Percentiles rank a stretch among this genome's conserved stretches.
These are phyloP conservation scores for Lontra canadensis DNA, from an alignment of 2,113 vertebrate species.

Conservation along the genomic window DNA sequence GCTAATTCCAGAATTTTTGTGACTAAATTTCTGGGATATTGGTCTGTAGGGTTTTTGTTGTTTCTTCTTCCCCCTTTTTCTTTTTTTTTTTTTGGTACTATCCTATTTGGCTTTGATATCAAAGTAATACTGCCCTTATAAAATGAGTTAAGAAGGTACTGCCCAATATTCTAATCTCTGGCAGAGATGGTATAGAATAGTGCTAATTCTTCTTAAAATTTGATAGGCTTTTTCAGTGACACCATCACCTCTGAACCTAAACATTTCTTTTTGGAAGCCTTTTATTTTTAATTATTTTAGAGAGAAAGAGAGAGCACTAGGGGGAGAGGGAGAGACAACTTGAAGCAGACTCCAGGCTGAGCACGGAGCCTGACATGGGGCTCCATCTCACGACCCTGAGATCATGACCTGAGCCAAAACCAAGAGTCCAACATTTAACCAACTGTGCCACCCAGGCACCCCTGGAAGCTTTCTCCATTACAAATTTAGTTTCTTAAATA, in stretches of 20 bases:
- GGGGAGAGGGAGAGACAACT: not conserved
- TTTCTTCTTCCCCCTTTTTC: not conserved
- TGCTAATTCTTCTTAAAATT: constrained; percentile 29
- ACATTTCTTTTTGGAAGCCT: not conserved
- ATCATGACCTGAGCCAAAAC: not conserved
- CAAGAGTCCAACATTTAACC: not conserved
- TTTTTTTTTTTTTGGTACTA: not conserved
- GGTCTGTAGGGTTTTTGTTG: not conserved
- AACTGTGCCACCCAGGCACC: not conserved
- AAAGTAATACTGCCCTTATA: not conserved
- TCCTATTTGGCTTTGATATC: not conserved
- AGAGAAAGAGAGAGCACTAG: not conserved
- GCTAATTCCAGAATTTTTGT: constrained; percentile 2
- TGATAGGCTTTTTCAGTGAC: not conserved
- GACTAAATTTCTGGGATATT: not conserved
- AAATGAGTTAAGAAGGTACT: not conserved
- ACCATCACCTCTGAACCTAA: not conserved
- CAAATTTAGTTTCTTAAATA: not conserved
- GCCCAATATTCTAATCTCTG: not conserved
- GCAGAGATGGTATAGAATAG: not conserved
- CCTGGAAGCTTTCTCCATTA: not conserved
- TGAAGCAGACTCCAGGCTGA: not conserved
- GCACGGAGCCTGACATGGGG: not conserved
- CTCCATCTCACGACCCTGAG: not conserved
- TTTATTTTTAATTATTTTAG: not conserved